Evolutionary conservation across 2,113 vertebrate species (phyloP).

Genomic region (Scatophagus argus): DNA sequence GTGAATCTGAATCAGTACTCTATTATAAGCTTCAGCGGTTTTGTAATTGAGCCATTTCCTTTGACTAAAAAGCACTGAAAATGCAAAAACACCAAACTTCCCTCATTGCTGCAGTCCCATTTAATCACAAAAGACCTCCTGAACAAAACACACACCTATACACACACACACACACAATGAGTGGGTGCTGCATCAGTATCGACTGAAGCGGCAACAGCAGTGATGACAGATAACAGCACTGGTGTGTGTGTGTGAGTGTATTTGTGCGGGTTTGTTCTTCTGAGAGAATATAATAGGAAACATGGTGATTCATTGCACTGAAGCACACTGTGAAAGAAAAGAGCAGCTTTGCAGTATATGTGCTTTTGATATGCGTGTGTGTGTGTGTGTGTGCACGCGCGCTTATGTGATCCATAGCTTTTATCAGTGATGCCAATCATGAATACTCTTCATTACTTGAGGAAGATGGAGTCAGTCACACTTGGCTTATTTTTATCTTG

Average conservation of each 20-base stretch:
- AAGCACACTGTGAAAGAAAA: constrained; percentile 39
- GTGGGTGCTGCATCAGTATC: constrained; percentile 55
- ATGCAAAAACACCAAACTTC: constrained; percentile 24
- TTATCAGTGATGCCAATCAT: constrained; percentile 66
- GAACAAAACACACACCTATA: constrained; percentile 21
- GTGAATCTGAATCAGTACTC: not conserved
- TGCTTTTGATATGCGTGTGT: not conserved
- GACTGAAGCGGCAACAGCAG: constrained; percentile 32
- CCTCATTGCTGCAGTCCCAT: constrained; percentile 37
- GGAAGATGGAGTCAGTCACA: constrained; percentile 76
- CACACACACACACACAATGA: constrained; percentile 2
- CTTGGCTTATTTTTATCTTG: constrained; percentile 69
- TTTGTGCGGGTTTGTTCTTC: constrained; percentile 42
- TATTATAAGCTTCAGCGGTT: not conserved
- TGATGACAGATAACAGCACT: constrained; percentile 56
- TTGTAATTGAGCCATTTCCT: constrained; percentile 30
- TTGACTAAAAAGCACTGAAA: constrained; percentile 23
- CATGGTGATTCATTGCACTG: constrained; percentile 55
- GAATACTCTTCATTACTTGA: constrained; percentile 67
- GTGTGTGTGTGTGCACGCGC: not conserved
- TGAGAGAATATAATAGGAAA: constrained; percentile 62
- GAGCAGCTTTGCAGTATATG: constrained; percentile 24
- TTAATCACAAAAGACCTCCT: constrained; percentile 45
- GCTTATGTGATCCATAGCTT: constrained; percentile 59
- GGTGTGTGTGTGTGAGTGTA: constrained; percentile 31